Evolutionary conservation across 2,888 invertebrate genomes (phyloP).

Genomic region (Ophraella communa): DNA sequence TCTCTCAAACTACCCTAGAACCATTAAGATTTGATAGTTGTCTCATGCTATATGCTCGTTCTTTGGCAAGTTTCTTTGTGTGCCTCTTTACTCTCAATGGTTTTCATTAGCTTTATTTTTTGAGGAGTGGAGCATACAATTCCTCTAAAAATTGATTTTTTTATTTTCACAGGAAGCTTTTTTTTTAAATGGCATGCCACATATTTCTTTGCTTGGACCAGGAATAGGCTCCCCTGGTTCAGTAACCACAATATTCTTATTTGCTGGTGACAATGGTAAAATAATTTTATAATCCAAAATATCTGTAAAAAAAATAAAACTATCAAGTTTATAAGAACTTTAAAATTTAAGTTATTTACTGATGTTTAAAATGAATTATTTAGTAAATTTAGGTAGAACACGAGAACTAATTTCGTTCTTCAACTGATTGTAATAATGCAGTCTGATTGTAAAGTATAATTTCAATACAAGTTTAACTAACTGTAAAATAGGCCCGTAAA

Average conservation of each 20-base stretch:
- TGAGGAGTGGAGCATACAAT: slow-evolving; percentile 7
- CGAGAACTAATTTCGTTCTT: no score
- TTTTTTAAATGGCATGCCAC: not conserved
- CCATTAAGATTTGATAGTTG: not conserved
- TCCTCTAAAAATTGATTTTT: slow-evolving; percentile 8
- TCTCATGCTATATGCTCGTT: slow-evolving; percentile 1
- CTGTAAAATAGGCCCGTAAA: no score
- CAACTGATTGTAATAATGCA: no score
- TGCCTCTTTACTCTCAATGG: slow-evolving; percentile 8
- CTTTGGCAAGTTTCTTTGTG: slow-evolving; percentile 7
- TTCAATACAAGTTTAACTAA: no score
- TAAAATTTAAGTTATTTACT: no score
- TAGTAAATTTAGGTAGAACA: no score
- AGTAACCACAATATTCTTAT: slow-evolving; percentile 10
- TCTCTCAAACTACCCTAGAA: not conserved
- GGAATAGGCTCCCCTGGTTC: slow-evolving; percentile 2
- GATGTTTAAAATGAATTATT: no score
- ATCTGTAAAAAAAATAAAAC: slow-evolving; percentile 14
- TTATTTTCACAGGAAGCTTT: slow-evolving; percentile 11
- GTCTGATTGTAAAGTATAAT: no score
- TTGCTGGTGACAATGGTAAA: slow-evolving; percentile 14
- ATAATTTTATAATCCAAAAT: slow-evolving; percentile 15
- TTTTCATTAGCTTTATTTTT: slow-evolving; percentile 7
- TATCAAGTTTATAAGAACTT: not conserved
- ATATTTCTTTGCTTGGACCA: slow-evolving; percentile 21